phyloP scores from a whole-genome alignment of 2,797 vertebrate species.

The Tolypeutes matacus region DNA sequence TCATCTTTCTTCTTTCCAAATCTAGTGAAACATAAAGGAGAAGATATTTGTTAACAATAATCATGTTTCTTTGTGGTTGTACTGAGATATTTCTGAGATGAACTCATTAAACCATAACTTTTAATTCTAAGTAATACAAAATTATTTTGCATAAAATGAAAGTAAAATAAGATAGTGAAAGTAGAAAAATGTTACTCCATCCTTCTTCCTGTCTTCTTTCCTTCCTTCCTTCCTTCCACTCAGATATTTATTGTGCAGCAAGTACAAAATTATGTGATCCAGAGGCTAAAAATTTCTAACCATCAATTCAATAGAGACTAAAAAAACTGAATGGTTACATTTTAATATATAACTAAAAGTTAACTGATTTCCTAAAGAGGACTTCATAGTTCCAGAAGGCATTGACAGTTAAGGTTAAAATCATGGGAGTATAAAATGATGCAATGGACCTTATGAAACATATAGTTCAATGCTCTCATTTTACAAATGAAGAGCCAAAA shows the following conservation, averaged over 20 bases:
- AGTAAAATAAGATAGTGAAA: constrained; percentile 10
- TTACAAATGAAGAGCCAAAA: not conserved
- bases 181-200: not conserved
- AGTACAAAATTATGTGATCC: not conserved
- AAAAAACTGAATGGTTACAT: constrained; percentile 16
- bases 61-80: not conserved
- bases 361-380: not conserved
- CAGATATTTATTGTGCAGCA: not conserved
- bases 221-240: not conserved
- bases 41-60: constrained; percentile 59
- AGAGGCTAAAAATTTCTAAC: constrained; percentile 24
- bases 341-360: constrained; percentile 14
- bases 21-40: constrained; percentile 86
- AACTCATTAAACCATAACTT: not conserved
- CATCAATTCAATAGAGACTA: constrained; percentile 20
- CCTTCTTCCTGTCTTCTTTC: not conserved
- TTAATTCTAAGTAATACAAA: constrained; percentile 27
- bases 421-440: not conserved
- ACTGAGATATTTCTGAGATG: not conserved
- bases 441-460: not conserved
- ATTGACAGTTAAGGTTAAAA: constrained; percentile 24
- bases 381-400: not conserved
- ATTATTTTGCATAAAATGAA: constrained; percentile 2
- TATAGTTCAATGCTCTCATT: not conserved
- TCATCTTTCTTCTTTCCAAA: constrained; percentile 98